phyloP scores from a whole-genome alignment of 2,888 invertebrate genomes.

The Elysia crispata region DNA sequence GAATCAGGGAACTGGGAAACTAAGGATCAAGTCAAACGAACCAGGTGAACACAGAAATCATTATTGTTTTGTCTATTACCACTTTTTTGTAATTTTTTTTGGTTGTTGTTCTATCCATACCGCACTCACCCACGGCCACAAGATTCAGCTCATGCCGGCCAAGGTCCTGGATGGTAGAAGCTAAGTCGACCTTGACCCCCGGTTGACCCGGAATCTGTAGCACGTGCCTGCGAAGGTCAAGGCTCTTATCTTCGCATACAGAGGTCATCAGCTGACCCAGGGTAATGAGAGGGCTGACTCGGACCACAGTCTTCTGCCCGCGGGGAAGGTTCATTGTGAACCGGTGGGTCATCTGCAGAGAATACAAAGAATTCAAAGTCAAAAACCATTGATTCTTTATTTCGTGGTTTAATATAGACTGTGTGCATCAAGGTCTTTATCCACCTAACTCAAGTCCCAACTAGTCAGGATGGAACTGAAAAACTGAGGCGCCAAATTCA shows the following conservation, averaged over 20 bases:
- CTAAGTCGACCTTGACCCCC: slow-evolving; percentile 56
- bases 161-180: slow-evolving; percentile 60
- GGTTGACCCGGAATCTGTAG: slow-evolving; percentile 86
- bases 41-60: too few species aligned
- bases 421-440: too few species aligned
- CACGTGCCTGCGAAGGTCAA: slow-evolving; percentile 85
- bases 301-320: slow-evolving; percentile 87
- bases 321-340: slow-evolving; percentile 85
- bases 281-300: slow-evolving; percentile 85
- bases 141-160: slow-evolving; percentile 65
- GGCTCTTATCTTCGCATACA: slow-evolving; percentile 87
- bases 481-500: too few species aligned
- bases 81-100: too few species aligned
- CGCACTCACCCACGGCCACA: slow-evolving; percentile 54
- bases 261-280: slow-evolving; percentile 85
- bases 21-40: too few species aligned
- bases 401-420: too few species aligned
- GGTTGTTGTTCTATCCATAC: too few species aligned
- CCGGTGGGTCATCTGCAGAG: slow-evolving; percentile 75
- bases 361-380: slow-evolving; percentile 38
- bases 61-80: too few species aligned
- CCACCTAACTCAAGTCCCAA: too few species aligned
- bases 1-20: too few species aligned
- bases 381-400: too few species aligned
- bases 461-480: too few species aligned